A percentile compares a stretch with the other conserved stretches of the same genome.
These are phyloP conservation scores for Megaustenia siamemsis DNA, from an alignment of 2,888 invertebrate species.

Conservation along the genomic window DNA sequence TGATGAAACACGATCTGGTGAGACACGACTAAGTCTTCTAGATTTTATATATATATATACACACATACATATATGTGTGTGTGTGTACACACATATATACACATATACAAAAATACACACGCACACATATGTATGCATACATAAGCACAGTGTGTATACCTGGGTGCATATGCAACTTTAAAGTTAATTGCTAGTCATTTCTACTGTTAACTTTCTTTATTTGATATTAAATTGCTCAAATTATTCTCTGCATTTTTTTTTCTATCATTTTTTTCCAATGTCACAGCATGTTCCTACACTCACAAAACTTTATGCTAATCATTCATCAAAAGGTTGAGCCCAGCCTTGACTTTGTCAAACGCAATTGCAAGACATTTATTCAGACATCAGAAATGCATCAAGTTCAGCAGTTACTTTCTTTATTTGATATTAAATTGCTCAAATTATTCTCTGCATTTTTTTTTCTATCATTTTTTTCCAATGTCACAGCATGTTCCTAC, in stretches of 20 bases:
- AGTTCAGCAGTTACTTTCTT: conserved; percentile 83
- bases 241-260: conserved; percentile 16
- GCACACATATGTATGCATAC: no score
- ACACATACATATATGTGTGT: no score
- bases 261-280: neutral
- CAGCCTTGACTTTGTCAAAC: conserved; percentile 85
- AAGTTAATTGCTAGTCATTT: conserved; percentile 85
- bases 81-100: no score
- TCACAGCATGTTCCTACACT: neutral
- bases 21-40: no score
- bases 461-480: neutral
- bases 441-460: no score
- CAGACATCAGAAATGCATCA: conserved; percentile 90
- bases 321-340: conserved; percentile 83
- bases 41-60: no score
- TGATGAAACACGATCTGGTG: no score
- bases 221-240: no score
- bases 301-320: neutral
- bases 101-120: no score
- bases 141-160: no score
- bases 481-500: neutral
- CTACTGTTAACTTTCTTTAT: conserved; percentile 84
- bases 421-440: no score
- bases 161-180: no score
- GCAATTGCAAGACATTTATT: conserved; percentile 86